Evolutionary conservation across 2,797 vertebrate species (phyloP), one percentile per base, ranked within the genome.

Genomic region (Morelia viridis): DNA sequence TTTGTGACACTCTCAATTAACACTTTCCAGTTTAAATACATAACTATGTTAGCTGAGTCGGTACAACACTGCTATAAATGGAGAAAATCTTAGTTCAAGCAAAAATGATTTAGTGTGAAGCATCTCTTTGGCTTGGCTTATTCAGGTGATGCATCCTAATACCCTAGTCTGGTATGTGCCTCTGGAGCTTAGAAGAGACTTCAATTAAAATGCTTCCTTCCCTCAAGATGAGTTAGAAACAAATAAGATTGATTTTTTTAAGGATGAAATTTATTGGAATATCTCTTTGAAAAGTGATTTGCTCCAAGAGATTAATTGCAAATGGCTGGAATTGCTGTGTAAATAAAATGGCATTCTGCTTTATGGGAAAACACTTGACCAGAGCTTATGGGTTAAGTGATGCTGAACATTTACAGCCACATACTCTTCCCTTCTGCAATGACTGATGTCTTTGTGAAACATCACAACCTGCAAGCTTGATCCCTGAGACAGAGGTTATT

Each of bases 291-390:
- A 89, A 87, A 83, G 65, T 91, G 58, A 90, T 91, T 93, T 91
- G 64, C 35, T 86, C 68, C 50, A 62, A 56, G 64, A 92, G 92
- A 92, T 92, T 92, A 92, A 92, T 92, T 90, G 84, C 56, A 87
- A 90, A 90, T 22, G 1, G 92, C 65, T 86, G 83, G 84, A 80
- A 90, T 92, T 76, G 92, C 88, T 71, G 64, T 87, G 88, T 86
- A 86, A 90, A 87, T 87, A 92, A 90, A 92, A 92, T 87, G 92
- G 88, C 92, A 90, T 87, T 90, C 92, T 80, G 56, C 84, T 90
- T 92, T 92, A 92, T 92, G 88, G 88, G 92, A 86, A 92, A 92
- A 87, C 92, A 90, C 92, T 92, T 92, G 88, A 90, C 83, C 92
- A 92, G 92, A 71, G 41, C 92, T 92, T 90, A 86, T 61, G 88